Evolutionary conservation across 1,140 invertebrate species (phyloP).

Genomic region (Anadara kagoshimensis): DNA sequence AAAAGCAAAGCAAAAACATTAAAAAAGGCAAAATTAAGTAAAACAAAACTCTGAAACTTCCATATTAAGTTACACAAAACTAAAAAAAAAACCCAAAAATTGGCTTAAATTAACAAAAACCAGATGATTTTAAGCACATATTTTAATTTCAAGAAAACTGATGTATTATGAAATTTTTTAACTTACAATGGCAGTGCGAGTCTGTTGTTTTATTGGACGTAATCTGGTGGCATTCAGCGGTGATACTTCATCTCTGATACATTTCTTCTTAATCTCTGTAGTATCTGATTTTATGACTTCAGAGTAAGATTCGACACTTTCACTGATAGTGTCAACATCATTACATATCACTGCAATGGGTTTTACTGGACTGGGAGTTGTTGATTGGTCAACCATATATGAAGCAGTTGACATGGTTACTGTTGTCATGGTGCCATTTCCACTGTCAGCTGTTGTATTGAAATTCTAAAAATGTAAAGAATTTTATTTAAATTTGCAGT

Average conservation of each 20-base stretch:
- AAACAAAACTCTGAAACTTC: neutral
- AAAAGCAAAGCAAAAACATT: too few species aligned
- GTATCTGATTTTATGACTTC: neutral
- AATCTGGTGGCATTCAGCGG: conserved; percentile 84
- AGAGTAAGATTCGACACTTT: neutral
- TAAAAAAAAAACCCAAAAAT: too few species aligned
- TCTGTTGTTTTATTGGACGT: conserved; percentile 86
- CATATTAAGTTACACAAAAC: too few species aligned
- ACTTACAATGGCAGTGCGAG: conserved; percentile 86
- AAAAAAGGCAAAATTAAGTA: neutral
- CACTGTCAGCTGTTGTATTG: conserved; percentile 71
- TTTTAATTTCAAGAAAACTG: too few species aligned
- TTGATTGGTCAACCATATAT: conserved; percentile 54
- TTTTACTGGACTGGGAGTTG: conserved; percentile 50
- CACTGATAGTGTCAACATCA: conserved; percentile 37
- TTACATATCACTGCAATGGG: conserved; percentile 12
- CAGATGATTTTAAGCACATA: too few species aligned
- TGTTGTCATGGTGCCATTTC: conserved; percentile 69
- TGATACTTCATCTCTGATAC: conserved; percentile 54
- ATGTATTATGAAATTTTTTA: neutral
- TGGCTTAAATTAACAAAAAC: too few species aligned
- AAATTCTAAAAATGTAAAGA: conserved; percentile 42
- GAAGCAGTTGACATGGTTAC: conserved; percentile 41
- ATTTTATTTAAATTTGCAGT: too few species aligned
- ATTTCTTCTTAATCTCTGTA: neutral